Evolutionary conservation across 2,113 vertebrate genomes (phyloP).

Genomic region (Mesocricetus auratus): DNA sequence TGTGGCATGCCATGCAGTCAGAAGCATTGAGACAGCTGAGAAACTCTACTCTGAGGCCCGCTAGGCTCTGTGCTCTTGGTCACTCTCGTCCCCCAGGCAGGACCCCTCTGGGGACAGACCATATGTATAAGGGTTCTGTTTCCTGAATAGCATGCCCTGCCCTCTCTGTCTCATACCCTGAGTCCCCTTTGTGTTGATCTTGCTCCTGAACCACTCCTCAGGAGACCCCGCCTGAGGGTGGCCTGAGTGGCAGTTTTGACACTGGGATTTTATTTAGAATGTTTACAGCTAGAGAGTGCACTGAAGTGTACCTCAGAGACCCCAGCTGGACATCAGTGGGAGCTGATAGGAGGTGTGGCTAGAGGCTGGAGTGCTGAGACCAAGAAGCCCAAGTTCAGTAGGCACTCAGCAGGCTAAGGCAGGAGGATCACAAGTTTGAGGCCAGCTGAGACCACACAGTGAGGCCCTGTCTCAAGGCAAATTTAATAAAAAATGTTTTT

Average conservation of each 20-base stretch:
- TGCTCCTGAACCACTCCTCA: background rate
- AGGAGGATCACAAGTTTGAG: background rate
- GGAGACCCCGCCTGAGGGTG: background rate
- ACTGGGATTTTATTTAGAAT: background rate
- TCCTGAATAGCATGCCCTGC: too few relatives aligned
- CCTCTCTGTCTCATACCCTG: background rate
- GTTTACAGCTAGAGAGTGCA: background rate
- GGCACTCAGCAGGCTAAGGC: background rate
- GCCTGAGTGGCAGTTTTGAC: background rate
- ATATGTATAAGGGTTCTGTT: background rate
- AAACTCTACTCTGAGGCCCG: background rate
- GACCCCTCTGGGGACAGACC: background rate
- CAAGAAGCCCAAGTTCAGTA: background rate
- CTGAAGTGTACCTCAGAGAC: background rate
- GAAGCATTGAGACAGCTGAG: background rate
- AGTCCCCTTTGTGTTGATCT: background rate
- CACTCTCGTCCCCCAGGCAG: too few relatives aligned
- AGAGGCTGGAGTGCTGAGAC: background rate
- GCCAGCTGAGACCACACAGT: background rate
- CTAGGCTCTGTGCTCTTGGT: background rate
- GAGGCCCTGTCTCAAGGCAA: background rate
- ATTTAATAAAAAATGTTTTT: background rate
- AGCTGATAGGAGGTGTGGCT: background rate
- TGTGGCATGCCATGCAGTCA: background rate
- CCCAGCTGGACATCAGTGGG: background rate